A percentile compares a stretch with the other conserved stretches of the same genome.
Evolutionary conservation across 2,113 vertebrate species (phyloP).

Genomic region (Camelus bactrianus): DNA sequence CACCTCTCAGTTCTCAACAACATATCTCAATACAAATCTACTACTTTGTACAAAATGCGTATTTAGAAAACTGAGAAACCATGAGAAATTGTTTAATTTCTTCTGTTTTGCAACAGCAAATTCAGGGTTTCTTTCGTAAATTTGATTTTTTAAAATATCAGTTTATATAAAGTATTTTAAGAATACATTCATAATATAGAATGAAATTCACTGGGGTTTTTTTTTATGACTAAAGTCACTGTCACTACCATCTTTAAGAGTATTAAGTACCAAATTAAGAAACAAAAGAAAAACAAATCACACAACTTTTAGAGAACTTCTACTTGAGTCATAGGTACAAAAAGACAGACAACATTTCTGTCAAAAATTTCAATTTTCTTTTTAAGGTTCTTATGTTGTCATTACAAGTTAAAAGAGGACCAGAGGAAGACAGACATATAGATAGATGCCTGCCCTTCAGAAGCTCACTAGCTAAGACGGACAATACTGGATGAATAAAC

Average conservation of each 20-base stretch:
- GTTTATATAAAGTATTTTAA: constrained; percentile 4
- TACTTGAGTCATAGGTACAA: background rate
- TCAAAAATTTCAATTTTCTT: background rate
- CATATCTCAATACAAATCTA: background rate
- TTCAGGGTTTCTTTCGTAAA: background rate
- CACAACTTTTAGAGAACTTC: background rate
- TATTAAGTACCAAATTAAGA: constrained; percentile 30
- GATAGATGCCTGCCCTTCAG: background rate
- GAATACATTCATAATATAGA: background rate
- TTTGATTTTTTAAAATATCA: background rate
- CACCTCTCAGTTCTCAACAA: background rate
- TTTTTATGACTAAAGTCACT: constrained; percentile 19
- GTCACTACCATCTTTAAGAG: background rate
- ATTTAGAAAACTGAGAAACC: constrained; percentile 38
- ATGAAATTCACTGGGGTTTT: background rate
- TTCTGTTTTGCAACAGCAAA: background rate
- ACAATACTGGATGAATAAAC: background rate
- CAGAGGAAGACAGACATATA: background rate
- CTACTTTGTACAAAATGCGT: background rate
- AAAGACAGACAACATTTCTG: background rate
- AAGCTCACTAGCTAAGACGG: background rate
- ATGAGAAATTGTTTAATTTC: background rate
- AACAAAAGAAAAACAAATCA: constrained; percentile 37
- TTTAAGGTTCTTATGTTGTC: background rate
- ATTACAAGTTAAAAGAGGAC: background rate